phyloP scores from a whole-genome alignment of 1,140 invertebrate genomes.

The Heliothis subflexa region DNA sequence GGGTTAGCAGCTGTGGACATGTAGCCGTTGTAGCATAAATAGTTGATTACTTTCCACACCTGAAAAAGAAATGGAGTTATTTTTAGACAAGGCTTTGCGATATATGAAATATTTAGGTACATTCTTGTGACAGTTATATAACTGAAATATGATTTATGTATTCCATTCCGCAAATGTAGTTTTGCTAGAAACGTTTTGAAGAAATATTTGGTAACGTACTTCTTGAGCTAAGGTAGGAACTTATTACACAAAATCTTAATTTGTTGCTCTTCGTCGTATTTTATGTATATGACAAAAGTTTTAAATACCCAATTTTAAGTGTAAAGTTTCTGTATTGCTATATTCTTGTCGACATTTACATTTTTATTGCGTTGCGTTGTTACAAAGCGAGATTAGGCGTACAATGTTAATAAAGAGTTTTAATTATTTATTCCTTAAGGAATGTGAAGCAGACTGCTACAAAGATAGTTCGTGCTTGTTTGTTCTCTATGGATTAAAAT shows the following conservation, averaged over 20 bases:
- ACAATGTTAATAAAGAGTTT: constrained; percentile 8
- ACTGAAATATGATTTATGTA: too few species aligned
- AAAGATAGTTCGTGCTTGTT: neutral
- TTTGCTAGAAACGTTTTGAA: too few species aligned
- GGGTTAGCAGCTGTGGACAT: constrained; percentile 72
- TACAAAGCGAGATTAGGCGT: constrained; percentile 4
- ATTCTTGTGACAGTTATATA: too few species aligned
- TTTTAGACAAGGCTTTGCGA: neutral
- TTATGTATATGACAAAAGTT: neutral
- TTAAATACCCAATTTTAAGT: neutral
- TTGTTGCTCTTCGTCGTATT: too few species aligned
- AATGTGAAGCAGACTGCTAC: neutral
- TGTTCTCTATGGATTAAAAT: constrained; percentile 8
- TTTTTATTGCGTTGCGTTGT: neutral
- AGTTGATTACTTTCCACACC: constrained; percentile 68
- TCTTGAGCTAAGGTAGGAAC: too few species aligned
- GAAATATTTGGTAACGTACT: too few species aligned
- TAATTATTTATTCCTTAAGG: neutral
- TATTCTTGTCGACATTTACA: constrained; percentile 17
- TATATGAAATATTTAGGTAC: too few species aligned
- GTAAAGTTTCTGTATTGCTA: neutral
- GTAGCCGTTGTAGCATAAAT: constrained; percentile 69
- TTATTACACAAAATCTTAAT: too few species aligned
- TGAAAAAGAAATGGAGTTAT: constrained; percentile 52
- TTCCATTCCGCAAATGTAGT: too few species aligned